phyloP scores from a whole-genome alignment of 2,888 invertebrate genomes.

The Rambutsinella grinnellia region DNA sequence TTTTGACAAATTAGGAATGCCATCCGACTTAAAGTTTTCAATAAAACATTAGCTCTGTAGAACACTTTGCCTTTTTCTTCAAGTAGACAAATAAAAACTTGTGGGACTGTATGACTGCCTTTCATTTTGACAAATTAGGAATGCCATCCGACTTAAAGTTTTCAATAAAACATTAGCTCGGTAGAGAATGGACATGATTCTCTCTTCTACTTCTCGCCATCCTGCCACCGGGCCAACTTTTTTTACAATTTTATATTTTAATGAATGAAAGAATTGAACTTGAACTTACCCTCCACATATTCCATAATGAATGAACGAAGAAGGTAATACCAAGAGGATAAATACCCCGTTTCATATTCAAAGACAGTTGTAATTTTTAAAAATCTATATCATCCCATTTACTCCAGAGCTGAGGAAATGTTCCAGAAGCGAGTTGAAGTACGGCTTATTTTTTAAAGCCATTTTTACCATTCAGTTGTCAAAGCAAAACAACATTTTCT shows the following conservation, averaged over 20 bases:
- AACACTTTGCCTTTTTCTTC: too few relatives aligned
- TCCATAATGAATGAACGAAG: too few relatives aligned
- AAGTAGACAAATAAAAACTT: too few relatives aligned
- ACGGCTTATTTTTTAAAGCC: too few relatives aligned
- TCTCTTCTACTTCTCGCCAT: not conserved
- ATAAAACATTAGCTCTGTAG: slow-evolving; percentile 44
- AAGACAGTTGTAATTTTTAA: too few relatives aligned
- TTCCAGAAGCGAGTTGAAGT: too few relatives aligned
- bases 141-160: slow-evolving; percentile 47
- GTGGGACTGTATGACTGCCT: slow-evolving; percentile 27
- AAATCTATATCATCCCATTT: too few relatives aligned
- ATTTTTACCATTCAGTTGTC: slow-evolving; percentile 18
- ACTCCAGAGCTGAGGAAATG: too few relatives aligned
- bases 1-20: slow-evolving; percentile 61
- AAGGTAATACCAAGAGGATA: too few relatives aligned
- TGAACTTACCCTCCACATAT: too few relatives aligned
- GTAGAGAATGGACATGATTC: too few relatives aligned
- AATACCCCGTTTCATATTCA: too few relatives aligned
- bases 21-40: slow-evolving; percentile 48
- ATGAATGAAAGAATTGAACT: slow-evolving; percentile 24
- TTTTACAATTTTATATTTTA: not conserved
- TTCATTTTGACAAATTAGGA: slow-evolving; percentile 60
- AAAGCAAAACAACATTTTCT: slow-evolving; percentile 7
- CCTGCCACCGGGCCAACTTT: not conserved
- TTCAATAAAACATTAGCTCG: slow-evolving; percentile 48